Evolutionary conservation across 2,113 vertebrate species (phyloP).

Genomic region (Forbesichthys papilliferus): DNA sequence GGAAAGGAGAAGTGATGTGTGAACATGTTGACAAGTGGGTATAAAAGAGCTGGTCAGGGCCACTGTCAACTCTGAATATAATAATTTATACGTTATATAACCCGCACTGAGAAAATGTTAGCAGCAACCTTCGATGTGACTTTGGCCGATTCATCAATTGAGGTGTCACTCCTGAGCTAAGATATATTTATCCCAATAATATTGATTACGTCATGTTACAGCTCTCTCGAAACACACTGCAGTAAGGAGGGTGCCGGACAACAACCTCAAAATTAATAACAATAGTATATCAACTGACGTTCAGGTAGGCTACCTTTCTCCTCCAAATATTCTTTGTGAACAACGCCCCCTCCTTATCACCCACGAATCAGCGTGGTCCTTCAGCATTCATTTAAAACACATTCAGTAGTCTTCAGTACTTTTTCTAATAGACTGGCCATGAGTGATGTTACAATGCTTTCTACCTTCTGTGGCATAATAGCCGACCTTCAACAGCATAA

Average conservation of each 20-base stretch:
- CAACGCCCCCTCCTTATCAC: no score
- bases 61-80: no score
- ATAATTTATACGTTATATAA: no score
- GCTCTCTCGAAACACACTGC: conserved; percentile 61
- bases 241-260: conserved; percentile 41
- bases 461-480: not conserved
- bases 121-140: no score
- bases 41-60: no score
- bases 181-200: not conserved
- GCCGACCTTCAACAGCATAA: not conserved
- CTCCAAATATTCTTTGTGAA: no score
- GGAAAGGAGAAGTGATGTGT: no score
- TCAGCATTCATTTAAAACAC: conserved; percentile 3
- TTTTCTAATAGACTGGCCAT: not conserved
- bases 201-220: conserved; percentile 49
- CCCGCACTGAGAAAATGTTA: no score
- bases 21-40: no score
- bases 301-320: not conserved
- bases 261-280: not conserved
- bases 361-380: no score
- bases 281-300: not conserved
- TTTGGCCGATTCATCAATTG: no score
- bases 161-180: not conserved
- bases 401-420: not conserved
- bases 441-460: not conserved